phyloP scores from a whole-genome alignment of 2,797 vertebrate species.

The Pangasius larnaudii region DNA sequence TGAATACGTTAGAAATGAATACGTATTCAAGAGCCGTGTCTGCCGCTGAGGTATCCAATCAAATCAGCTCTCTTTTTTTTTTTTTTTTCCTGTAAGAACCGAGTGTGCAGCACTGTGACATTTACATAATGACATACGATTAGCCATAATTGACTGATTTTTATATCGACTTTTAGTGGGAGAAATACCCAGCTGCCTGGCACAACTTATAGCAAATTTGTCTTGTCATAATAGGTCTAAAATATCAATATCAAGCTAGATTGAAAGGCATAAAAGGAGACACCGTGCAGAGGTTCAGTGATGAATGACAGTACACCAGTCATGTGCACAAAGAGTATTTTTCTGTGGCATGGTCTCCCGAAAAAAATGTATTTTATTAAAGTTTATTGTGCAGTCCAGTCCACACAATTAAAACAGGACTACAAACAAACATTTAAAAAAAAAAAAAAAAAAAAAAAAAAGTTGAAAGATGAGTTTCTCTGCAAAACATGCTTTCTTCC shows the following conservation, averaged over 20 bases:
- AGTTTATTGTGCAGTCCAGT: background rate
- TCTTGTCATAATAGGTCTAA: background rate
- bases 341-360: background rate
- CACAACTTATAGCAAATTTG: background rate
- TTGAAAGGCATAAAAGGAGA: background rate
- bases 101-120: background rate
- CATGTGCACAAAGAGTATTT: background rate
- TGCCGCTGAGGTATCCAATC: background rate
- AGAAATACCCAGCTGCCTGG: background rate
- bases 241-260: background rate
- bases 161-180: background rate
- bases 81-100: background rate
- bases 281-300: background rate
- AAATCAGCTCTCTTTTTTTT: background rate
- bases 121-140: conserved; percentile 15
- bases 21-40: background rate
- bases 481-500: background rate
- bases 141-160: conserved; percentile 10
- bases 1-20: background rate
- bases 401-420: background rate
- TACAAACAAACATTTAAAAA: background rate
- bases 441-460: no score
- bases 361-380: background rate
- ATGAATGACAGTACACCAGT: background rate
- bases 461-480: background rate